Percentiles rank a stretch among this genome's conserved stretches.
These are phyloP conservation scores for Leptinotarsa juncta DNA, from an alignment of 2,888 invertebrate genomes.

Conservation along the genomic window DNA sequence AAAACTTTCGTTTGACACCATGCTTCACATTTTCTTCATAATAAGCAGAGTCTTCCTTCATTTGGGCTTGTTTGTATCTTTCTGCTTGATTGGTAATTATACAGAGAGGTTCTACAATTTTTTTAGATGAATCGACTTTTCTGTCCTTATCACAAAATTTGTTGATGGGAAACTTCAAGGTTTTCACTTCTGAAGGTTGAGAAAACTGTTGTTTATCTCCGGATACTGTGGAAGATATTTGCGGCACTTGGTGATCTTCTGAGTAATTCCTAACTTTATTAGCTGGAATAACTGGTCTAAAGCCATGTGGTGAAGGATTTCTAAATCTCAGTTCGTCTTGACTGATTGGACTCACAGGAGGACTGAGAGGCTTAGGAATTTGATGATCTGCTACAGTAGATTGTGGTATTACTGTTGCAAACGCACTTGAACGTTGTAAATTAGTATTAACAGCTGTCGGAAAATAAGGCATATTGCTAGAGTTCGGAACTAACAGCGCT, in stretches of 20 bases:
- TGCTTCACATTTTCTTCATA: slow-evolving; percentile 59
- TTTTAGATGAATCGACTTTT: slow-evolving; percentile 50
- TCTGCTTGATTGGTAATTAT: slow-evolving; percentile 63
- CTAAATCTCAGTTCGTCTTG: slow-evolving; percentile 37
- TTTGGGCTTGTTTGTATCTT: slow-evolving; percentile 61
- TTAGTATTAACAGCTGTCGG: slow-evolving; percentile 49
- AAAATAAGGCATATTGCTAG: slow-evolving; percentile 68
- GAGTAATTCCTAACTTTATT: slow-evolving; percentile 41
- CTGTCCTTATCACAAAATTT: slow-evolving; percentile 32
- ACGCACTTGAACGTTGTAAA: slow-evolving; percentile 65
- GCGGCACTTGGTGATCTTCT: slow-evolving; percentile 57
- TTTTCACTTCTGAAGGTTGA: slow-evolving; percentile 56
- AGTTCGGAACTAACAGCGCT: slow-evolving; percentile 74
- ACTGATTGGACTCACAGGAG: slow-evolving; percentile 74
- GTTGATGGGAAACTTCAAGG: slow-evolving; percentile 60
- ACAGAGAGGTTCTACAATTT: slow-evolving; percentile 59
- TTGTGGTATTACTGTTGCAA: slow-evolving; percentile 63
- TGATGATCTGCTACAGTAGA: slow-evolving; percentile 36
- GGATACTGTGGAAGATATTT: slow-evolving; percentile 54
- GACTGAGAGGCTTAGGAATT: slow-evolving; percentile 66
- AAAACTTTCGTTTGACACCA: slow-evolving; percentile 57
- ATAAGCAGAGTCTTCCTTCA: slow-evolving; percentile 57
- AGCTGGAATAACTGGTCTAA: slow-evolving; percentile 57
- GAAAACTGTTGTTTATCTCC: slow-evolving; percentile 35
- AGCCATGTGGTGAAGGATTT: slow-evolving; percentile 56